phyloP scores from a whole-genome alignment of 1,140 invertebrate genomes.

The Copidosoma floridanum region DNA sequence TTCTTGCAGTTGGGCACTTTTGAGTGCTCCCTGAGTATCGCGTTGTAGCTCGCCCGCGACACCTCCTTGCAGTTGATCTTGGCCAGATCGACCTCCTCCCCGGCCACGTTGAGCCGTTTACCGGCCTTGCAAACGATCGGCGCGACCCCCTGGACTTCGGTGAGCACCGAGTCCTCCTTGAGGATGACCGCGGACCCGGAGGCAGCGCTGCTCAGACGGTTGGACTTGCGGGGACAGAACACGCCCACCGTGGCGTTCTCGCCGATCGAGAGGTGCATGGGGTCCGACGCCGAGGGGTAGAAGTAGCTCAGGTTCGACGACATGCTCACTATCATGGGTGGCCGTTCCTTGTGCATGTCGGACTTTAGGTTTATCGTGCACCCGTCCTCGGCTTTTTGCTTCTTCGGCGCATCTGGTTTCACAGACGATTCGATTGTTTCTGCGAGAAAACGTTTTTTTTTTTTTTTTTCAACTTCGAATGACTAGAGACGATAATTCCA shows the following conservation, averaged over 20 bases:
- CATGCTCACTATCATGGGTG: too few species aligned
- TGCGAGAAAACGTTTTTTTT: too few species aligned
- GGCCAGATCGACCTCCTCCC: neutral
- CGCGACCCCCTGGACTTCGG: neutral
- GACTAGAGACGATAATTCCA: too few species aligned
- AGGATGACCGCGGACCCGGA: neutral
- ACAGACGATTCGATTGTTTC: too few species aligned
- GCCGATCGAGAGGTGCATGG: neutral
- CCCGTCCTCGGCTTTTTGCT: too few species aligned
- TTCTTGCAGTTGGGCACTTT: neutral
- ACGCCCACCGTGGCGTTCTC: neutral
- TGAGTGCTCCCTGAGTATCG: too few species aligned
- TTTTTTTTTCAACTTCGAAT: too few species aligned
- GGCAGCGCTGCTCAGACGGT: neutral
- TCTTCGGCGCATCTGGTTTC: too few species aligned
- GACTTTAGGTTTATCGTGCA: too few species aligned
- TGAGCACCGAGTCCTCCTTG: neutral
- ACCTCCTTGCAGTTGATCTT: slow-evolving; percentile 8
- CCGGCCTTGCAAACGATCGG: neutral
- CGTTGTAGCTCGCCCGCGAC: slow-evolving; percentile 1
- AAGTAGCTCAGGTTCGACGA: too few species aligned
- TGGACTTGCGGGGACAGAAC: slow-evolving; percentile 2
- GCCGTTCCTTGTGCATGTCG: too few species aligned
- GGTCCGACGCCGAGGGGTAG: neutral
- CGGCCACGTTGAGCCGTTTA: neutral